A percentile compares a stretch with the other conserved stretches of the same genome.
Evolutionary conservation across 2,113 vertebrate species (phyloP).

Genomic region (Herpailurus yagouaroundi): DNA sequence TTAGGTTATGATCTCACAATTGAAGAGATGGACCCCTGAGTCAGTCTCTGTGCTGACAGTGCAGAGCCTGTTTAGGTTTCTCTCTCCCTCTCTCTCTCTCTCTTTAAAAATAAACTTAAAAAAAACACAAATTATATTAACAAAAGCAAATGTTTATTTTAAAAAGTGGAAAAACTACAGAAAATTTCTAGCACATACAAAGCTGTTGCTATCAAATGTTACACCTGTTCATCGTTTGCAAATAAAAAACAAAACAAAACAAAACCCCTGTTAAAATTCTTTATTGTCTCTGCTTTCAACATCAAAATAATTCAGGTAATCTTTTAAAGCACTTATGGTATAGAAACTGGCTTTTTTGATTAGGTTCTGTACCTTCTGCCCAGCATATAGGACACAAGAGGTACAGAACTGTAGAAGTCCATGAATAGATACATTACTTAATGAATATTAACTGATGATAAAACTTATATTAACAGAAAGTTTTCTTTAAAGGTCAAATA

Average conservation of each 20-base stretch:
- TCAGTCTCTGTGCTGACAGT: too few species aligned
- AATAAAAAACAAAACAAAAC: background rate
- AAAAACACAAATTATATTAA: constrained; percentile 10
- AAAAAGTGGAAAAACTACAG: background rate
- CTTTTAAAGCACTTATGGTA: background rate
- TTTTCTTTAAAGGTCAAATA: too few species aligned
- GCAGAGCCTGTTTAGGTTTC: too few species aligned
- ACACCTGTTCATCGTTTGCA: background rate
- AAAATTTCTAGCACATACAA: background rate
- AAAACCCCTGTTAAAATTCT: constrained; percentile 7
- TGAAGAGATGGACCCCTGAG: too few species aligned
- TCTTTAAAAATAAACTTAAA: too few species aligned
- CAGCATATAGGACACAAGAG: background rate
- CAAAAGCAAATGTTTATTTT: constrained; percentile 8
- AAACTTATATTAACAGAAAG: background rate
- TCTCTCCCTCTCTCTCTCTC: too few species aligned
- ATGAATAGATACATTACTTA: background rate
- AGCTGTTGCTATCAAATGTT: constrained; percentile 15
- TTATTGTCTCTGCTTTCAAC: background rate
- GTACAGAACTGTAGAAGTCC: background rate
- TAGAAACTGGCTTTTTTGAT: background rate
- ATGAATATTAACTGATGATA: constrained; percentile 27
- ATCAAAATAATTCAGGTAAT: constrained; percentile 9
- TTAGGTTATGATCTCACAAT: too few species aligned
- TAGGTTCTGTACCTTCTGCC: background rate